phyloP scores from a whole-genome alignment of 92 coral and sea anemone species.

The Zoanthus solanderi region DNA sequence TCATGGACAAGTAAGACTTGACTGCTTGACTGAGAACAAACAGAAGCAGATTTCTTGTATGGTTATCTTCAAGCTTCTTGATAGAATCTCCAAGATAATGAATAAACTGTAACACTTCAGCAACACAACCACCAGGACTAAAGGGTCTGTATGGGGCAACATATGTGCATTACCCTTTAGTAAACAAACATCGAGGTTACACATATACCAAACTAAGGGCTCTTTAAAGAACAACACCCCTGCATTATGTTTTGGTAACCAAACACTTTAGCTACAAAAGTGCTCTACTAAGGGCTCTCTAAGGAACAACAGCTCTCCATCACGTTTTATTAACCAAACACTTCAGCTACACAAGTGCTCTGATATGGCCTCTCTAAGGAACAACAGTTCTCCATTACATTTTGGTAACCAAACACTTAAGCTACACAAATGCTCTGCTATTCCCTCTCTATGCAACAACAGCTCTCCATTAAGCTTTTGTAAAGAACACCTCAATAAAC shows the following conservation, averaged over 20 bases:
- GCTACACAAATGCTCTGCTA: background rate
- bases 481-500: too few relatives aligned
- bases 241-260: too few relatives aligned
- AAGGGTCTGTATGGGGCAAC: slow-evolving; percentile 26
- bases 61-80: background rate
- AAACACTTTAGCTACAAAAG: too few relatives aligned
- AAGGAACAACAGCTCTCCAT: background rate
- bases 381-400: background rate
- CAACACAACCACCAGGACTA: background rate
- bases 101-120: slow-evolving; percentile 11
- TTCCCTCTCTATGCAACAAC: background rate
- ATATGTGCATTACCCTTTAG: background rate
- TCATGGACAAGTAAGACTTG: slow-evolving; percentile 53
- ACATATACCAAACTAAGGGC: background rate
- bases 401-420: too few relatives aligned
- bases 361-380: background rate
- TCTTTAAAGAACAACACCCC: background rate
- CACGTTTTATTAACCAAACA: too few relatives aligned
- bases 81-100: background rate
- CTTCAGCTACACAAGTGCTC: too few relatives aligned
- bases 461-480: too few relatives aligned
- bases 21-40: slow-evolving; percentile 81
- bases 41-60: slow-evolving; percentile 21
- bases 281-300: background rate
- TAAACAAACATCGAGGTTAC: background rate